These are phyloP conservation scores for Melanerpes formicivorus DNA, from an alignment of 2,113 vertebrate species.

Conservation along the genomic window DNA sequence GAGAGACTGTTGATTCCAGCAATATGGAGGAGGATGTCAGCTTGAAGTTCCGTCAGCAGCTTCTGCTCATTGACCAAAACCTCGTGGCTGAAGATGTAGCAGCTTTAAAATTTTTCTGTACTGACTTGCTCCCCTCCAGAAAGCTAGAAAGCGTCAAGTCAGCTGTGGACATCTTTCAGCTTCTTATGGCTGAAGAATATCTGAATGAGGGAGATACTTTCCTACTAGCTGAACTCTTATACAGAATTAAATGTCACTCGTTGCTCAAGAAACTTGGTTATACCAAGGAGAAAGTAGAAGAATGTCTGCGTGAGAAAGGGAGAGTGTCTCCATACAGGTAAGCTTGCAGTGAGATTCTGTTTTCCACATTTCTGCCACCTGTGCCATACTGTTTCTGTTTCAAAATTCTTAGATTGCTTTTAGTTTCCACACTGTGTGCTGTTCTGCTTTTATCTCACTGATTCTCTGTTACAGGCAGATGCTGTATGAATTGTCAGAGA, in stretches of 20 bases:
- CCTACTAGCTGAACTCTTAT: conserved; percentile 77
- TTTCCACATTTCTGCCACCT: background rate
- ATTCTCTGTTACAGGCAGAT: conserved; percentile 68
- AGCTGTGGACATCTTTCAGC: conserved; percentile 65
- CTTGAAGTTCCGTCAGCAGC: conserved; percentile 16
- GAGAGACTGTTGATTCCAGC: background rate
- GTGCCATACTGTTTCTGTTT: background rate
- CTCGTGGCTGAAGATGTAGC: conserved; percentile 66
- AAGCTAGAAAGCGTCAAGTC: conserved; percentile 49
- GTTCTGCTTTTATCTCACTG: background rate
- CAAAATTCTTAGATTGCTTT: background rate
- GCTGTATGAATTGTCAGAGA: conserved; percentile 76
- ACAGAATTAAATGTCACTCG: conserved; percentile 26
- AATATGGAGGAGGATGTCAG: background rate
- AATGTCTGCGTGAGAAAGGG: background rate
- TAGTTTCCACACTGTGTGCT: background rate
- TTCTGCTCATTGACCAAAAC: conserved; percentile 51
- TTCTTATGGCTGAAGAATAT: conserved; percentile 32
- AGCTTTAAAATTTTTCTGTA: conserved; percentile 78
- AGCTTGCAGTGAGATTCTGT: background rate
- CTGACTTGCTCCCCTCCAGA: conserved; percentile 29
- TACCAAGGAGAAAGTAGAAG: conserved; percentile 50
- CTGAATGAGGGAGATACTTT: conserved; percentile 58
- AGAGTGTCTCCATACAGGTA: conserved; percentile 74
- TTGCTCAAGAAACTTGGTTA: conserved; percentile 63